Percentiles rank a stretch among this genome's conserved stretches.
phyloP scores from a whole-genome alignment of 92 coral and sea anemone genomes.

The Zoanthus solanderi region DNA sequence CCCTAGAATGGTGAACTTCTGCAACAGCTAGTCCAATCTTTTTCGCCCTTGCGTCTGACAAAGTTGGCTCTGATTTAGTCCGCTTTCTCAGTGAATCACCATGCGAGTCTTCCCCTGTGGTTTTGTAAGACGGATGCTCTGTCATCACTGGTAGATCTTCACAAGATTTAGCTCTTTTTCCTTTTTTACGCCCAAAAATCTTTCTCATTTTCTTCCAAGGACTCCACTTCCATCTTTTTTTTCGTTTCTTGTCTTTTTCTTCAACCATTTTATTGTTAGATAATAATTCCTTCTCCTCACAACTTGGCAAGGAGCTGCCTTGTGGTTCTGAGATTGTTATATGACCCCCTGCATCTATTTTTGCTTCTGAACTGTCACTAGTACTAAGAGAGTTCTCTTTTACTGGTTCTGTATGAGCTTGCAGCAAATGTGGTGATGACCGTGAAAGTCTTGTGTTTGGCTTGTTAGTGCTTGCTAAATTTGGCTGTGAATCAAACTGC shows the following conservation, averaged over 20 bases:
- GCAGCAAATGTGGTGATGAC: conserved; percentile 41
- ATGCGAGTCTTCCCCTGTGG: conserved; percentile 7
- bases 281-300: conserved; percentile 72
- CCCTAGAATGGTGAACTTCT: conserved; percentile 39
- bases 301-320: conserved; percentile 45
- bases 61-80: conserved; percentile 67
- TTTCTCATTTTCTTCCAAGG: conserved; percentile 89
- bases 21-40: conserved; percentile 50
- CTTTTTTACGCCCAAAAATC: conserved; percentile 87
- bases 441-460: conserved; percentile 16
- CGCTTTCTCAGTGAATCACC: conserved; percentile 62
- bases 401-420: conserved; percentile 24
- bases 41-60: conserved; percentile 45
- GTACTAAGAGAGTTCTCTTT: conserved; percentile 8
- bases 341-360: conserved; percentile 48
- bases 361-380: conserved; percentile 51
- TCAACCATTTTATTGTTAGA: conserved; percentile 68
- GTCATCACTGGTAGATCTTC: conserved; percentile 65
- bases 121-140: conserved; percentile 34
- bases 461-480: conserved; percentile 47
- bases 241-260: conserved; percentile 71
- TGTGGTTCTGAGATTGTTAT: conserved; percentile 62
- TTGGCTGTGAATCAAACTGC: conserved; percentile 75
- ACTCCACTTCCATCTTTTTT: conserved; percentile 87
- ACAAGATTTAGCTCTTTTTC: conserved; percentile 86